Conservation (phyloP, 2,797 vertebrate species). For the Gambelia wislizenii region DNA sequence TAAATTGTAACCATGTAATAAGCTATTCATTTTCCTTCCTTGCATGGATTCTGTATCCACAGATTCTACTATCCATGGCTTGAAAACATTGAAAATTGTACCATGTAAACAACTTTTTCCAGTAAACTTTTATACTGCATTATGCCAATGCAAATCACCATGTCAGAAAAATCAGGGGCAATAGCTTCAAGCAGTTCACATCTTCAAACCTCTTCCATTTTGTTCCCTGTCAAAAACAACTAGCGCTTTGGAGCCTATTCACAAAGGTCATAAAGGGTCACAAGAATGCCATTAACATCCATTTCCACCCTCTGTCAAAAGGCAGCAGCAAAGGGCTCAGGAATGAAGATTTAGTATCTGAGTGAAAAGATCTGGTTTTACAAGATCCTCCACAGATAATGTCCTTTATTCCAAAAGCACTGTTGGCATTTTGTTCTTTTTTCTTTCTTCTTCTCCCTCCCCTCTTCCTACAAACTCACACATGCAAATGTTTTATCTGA, state of each 20-base stretch:
- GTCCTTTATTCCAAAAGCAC: conserved; percentile 57
- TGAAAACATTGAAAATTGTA: no score
- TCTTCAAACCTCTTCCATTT: neutral
- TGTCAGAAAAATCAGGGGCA: neutral
- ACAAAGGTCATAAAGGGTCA: conserved; percentile 11
- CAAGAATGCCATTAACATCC: conserved; percentile 1
- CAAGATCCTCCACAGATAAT: conserved; percentile 59
- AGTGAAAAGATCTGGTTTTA: conserved; percentile 62
- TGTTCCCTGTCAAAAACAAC: neutral
- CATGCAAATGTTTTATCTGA: conserved; percentile 47
- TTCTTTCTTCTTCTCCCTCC: neutral
- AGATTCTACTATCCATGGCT: no score
- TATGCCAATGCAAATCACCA: no score
- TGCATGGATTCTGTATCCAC: no score
- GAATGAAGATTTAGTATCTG: conserved; percentile 50
- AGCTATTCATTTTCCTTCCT: no score
- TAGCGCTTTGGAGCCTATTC: neutral
- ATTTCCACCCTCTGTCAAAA: conserved; percentile 30
- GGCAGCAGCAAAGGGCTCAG: conserved; percentile 48
- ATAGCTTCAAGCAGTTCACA: neutral
- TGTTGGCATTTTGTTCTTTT: conserved; percentile 28
- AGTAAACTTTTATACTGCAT: neutral
- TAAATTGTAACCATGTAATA: no score
- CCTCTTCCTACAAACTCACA: neutral
- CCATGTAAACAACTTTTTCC: neutral